These are phyloP conservation scores for Acanthoscelides obtectus DNA, from an alignment of 2,888 invertebrate genomes.

Conservation along the genomic window DNA sequence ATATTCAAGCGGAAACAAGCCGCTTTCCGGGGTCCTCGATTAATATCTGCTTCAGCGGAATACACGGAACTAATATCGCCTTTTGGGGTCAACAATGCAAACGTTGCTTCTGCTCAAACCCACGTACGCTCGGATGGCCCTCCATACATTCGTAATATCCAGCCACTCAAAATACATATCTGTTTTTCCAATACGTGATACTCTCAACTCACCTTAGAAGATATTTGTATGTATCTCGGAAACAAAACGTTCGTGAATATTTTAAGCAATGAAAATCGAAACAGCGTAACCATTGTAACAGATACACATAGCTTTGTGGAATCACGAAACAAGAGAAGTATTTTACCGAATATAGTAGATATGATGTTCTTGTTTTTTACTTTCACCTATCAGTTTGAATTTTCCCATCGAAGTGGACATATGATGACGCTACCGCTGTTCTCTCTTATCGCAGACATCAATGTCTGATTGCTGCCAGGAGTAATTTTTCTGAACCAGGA, in stretches of 20 bases:
- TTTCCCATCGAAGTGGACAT: no score
- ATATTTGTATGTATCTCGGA: neutral
- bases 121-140: neutral
- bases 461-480: no score
- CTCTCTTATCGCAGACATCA: no score
- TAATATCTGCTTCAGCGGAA: neutral
- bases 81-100: neutral
- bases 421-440: no score
- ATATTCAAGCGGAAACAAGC: neutral
- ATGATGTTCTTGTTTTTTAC: no score
- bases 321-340: no score
- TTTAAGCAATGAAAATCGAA: no score
- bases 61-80: neutral
- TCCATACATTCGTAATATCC: neutral
- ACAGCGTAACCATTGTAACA: no score
- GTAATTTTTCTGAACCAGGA: no score
- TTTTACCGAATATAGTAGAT: no score
- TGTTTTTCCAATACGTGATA: neutral
- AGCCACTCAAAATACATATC: neutral
- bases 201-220: neutral
- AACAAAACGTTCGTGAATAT: neutral
- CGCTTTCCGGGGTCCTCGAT: neutral
- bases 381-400: no score
- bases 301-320: no score
- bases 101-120: neutral